Evolutionary conservation across 2,888 invertebrate species (phyloP).

Genomic region (Drosophila pegasa): DNA sequence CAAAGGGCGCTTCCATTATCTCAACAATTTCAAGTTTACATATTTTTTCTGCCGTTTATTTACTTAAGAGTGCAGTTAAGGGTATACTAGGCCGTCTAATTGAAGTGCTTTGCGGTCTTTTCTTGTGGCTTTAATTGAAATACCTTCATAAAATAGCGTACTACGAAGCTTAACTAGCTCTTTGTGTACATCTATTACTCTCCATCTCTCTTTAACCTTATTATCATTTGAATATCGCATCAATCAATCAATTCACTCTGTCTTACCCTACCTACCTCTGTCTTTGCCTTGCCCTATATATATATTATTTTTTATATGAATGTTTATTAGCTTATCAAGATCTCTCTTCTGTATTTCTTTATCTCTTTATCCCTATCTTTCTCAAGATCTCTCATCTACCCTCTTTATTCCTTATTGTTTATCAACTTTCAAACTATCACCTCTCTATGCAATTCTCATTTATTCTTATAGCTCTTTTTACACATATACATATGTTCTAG

Average conservation of each 20-base stretch:
- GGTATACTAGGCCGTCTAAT: background rate
- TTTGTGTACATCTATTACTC: too few species aligned
- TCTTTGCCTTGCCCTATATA: too few species aligned
- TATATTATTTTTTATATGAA: too few species aligned
- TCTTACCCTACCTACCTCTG: too few species aligned
- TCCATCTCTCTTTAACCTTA: too few species aligned
- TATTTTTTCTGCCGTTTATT: background rate
- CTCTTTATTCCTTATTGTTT: background rate
- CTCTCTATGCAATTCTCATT: slow-evolving; percentile 5
- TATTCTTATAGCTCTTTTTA: background rate
- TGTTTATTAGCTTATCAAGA: too few species aligned
- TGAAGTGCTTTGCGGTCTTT: background rate
- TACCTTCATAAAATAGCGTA: too few species aligned
- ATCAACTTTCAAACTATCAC: background rate
- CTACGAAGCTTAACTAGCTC: too few species aligned
- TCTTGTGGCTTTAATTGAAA: background rate
- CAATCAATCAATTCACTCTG: too few species aligned
- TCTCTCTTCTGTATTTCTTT: slow-evolving; percentile 4
- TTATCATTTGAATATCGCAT: too few species aligned
- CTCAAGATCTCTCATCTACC: background rate
- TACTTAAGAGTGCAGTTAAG: background rate
- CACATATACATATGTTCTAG: background rate
- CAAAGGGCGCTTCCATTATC: slow-evolving; percentile 35
- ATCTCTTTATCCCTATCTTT: background rate
- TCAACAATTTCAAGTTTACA: slow-evolving; percentile 30